phyloP scores from a whole-genome alignment of 2,888 invertebrate species.

The Serrognathus titanus region DNA sequence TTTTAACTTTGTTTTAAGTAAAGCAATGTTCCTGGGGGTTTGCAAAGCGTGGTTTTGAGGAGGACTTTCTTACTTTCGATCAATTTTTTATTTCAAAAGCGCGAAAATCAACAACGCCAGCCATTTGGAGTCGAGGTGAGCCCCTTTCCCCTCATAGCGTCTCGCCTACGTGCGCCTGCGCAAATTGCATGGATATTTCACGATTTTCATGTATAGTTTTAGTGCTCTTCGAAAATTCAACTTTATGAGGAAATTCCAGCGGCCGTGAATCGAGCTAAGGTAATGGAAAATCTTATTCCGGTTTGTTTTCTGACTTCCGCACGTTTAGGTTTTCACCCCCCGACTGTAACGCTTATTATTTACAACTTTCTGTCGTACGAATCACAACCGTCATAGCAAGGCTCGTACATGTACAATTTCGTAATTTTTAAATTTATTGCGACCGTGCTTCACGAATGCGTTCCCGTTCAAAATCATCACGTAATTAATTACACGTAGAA shows the following conservation, averaged over 20 bases:
- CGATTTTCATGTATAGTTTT: slow-evolving; percentile 33
- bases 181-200: slow-evolving; percentile 35
- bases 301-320: slow-evolving; percentile 21
- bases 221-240: slow-evolving; percentile 39
- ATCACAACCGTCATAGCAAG: slow-evolving; percentile 27
- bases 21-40: no score
- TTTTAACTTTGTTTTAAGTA: no score
- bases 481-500: background rate
- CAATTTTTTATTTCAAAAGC: slow-evolving; percentile 12
- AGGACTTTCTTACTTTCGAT: no score
- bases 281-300: slow-evolving; percentile 30
- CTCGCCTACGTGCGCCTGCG: slow-evolving; percentile 31
- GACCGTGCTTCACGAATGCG: background rate
- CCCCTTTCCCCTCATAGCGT: slow-evolving; percentile 20
- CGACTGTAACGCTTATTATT: slow-evolving; percentile 14
- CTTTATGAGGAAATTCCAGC: slow-evolving; percentile 27
- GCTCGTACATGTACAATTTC: slow-evolving; percentile 19
- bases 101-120: slow-evolving; percentile 21
- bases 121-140: slow-evolving; percentile 20
- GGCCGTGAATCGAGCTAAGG: slow-evolving; percentile 24
- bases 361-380: slow-evolving; percentile 21
- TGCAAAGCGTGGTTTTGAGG: no score
- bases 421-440: slow-evolving; percentile 16
- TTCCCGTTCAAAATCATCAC: background rate
- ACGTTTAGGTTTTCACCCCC: slow-evolving; percentile 1